These are phyloP conservation scores for Leucophenga montana DNA, from an alignment of 2,888 invertebrate species.

Conservation along the genomic window DNA sequence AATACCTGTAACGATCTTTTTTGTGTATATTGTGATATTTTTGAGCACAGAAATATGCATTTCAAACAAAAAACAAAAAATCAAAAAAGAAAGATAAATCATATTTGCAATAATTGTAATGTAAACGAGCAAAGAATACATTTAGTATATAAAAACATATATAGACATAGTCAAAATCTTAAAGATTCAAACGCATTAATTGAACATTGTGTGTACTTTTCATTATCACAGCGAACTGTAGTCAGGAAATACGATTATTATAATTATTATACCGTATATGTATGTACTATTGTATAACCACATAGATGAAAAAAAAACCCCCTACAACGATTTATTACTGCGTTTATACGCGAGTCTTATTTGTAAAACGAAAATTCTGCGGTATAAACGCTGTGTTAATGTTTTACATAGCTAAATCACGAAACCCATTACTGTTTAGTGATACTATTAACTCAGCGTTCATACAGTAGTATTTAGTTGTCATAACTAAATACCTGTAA, in stretches of 20 bases:
- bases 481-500: too few relatives aligned
- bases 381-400: too few relatives aligned
- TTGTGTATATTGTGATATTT: slow-evolving; percentile 24
- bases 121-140: slow-evolving; percentile 2
- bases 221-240: slow-evolving; percentile 38
- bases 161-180: slow-evolving; percentile 57
- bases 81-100: neutral
- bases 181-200: slow-evolving; percentile 47
- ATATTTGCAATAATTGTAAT: neutral
- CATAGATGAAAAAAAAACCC: slow-evolving; percentile 1
- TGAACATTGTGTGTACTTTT: slow-evolving; percentile 34
- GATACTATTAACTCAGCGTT: too few relatives aligned
- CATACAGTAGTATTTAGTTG: too few relatives aligned
- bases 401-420: too few relatives aligned
- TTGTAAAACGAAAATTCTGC: too few relatives aligned
- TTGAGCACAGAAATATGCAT: too few relatives aligned
- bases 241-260: slow-evolving; percentile 51
- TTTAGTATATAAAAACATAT: slow-evolving; percentile 14
- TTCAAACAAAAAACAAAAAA: neutral
- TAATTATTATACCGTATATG: slow-evolving; percentile 24
- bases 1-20: neutral
- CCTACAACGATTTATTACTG: too few relatives aligned
- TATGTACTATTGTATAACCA: slow-evolving; percentile 38
- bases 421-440: too few relatives aligned
- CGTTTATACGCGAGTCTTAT: too few relatives aligned